Evolutionary conservation across 2,888 invertebrate species (phyloP).

Genomic region (Folsomia candida): DNA sequence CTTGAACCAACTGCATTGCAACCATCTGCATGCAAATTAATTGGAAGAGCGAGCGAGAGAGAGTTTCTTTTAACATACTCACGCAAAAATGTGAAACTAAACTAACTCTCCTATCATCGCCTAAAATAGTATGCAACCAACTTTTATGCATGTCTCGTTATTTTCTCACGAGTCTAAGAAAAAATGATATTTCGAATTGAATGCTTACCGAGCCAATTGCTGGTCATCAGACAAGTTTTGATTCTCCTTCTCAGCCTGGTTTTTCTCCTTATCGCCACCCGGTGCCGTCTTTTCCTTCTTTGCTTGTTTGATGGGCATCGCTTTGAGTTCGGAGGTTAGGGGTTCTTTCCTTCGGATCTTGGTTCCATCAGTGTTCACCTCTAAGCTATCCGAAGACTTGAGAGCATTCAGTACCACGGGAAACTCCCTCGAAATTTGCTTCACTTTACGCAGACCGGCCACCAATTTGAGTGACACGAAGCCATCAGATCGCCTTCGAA

Average conservation of each 20-base stretch:
- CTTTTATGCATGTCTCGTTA: too few species aligned
- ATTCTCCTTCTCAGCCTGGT: constrained; percentile 18
- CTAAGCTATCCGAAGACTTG: constrained; percentile 69
- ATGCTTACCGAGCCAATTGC: constrained; percentile 18
- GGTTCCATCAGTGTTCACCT: constrained; percentile 86
- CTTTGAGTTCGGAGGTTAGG: constrained; percentile 85
- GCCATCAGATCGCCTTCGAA: constrained; percentile 90
- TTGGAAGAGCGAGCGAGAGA: too few species aligned
- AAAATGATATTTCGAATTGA: too few species aligned
- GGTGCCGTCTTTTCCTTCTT: constrained; percentile 39
- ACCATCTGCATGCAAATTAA: too few species aligned
- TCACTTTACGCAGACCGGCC: constrained; percentile 91
- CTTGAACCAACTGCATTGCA: too few species aligned
- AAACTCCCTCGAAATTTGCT: constrained; percentile 91
- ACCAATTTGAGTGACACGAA: constrained; percentile 92
- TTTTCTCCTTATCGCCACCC: constrained; percentile 34
- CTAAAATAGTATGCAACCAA: too few species aligned
- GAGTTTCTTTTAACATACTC: too few species aligned
- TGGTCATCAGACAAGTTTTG: constrained; percentile 18
- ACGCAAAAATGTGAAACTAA: too few species aligned
- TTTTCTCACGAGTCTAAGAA: too few species aligned
- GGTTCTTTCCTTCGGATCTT: constrained; percentile 82
- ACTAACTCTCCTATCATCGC: too few species aligned
- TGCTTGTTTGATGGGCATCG: constrained; percentile 59
- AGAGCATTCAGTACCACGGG: constrained; percentile 85